Evolutionary conservation across 2,888 invertebrate genomes (phyloP).

Genomic region (Yponomeuta malinellus): DNA sequence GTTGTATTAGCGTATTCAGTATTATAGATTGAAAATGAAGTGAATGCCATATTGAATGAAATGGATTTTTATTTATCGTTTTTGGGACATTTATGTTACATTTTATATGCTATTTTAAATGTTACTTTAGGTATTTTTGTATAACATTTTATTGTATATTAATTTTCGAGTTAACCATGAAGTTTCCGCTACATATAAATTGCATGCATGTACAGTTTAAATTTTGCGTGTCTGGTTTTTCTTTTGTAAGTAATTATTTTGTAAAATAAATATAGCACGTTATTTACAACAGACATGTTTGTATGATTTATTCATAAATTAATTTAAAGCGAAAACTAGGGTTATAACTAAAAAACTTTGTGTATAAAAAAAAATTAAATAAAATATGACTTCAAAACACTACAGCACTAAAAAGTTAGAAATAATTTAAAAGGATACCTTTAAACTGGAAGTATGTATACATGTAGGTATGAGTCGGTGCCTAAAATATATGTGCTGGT

Average conservation of each 20-base stretch:
- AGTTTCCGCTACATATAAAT: slow-evolving; percentile 53
- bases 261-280: slow-evolving; percentile 75
- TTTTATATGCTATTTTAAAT: slow-evolving; percentile 47
- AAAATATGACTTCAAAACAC: too few species aligned
- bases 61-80: slow-evolving; percentile 49
- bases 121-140: slow-evolving; percentile 50
- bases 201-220: slow-evolving; percentile 70
- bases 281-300: slow-evolving; percentile 58
- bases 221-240: slow-evolving; percentile 61
- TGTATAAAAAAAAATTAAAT: too few species aligned
- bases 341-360: too few species aligned
- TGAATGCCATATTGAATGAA: slow-evolving; percentile 69
- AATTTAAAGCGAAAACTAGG: background rate
- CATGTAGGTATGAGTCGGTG: too few species aligned
- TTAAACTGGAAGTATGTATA: too few species aligned
- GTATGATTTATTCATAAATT: background rate
- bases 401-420: too few species aligned
- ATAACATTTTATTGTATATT: slow-evolving; percentile 58
- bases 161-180: slow-evolving; percentile 48
- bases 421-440: too few species aligned
- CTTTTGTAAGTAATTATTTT: slow-evolving; percentile 74
- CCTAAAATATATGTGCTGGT: too few species aligned
- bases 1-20: slow-evolving; percentile 74
- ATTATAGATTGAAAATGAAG: slow-evolving; percentile 53
- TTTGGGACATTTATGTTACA: slow-evolving; percentile 39